These are phyloP conservation scores for Passer montanus DNA, from an alignment of 2,113 vertebrate species.

Conservation along the genomic window DNA sequence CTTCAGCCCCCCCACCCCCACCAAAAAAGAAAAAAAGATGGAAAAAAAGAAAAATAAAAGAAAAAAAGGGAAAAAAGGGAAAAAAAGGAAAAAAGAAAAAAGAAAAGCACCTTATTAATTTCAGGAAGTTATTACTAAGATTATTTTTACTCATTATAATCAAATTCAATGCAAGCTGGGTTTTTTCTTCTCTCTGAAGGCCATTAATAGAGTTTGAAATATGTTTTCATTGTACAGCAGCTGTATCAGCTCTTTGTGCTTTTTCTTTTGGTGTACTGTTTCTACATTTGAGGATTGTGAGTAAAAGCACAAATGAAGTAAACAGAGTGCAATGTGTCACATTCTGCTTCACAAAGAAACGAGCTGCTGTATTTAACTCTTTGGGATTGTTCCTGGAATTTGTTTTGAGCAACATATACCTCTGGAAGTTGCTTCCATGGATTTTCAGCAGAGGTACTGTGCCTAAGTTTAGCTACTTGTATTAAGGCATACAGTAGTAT, in stretches of 20 bases:
- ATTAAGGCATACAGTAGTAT: not conserved
- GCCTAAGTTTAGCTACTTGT: not conserved
- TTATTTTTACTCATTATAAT: not conserved
- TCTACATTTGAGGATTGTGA: not conserved
- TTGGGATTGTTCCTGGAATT: not conserved
- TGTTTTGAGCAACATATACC: not conserved
- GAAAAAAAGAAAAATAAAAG: too few relatives aligned
- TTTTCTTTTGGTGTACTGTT: not conserved
- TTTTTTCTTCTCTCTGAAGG: not conserved
- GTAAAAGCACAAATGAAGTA: not conserved
- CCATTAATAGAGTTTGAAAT: not conserved
- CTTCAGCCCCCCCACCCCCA: not conserved
- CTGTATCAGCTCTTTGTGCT: not conserved
- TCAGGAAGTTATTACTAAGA: not conserved
- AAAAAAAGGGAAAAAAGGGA: not conserved
- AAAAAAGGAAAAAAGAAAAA: rapidly evolving
- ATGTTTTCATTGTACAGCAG: not conserved
- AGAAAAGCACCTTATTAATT: not conserved
- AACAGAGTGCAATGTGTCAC: not conserved
- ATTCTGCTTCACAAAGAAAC: not conserved
- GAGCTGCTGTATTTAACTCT: not conserved
- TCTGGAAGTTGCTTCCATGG: not conserved
- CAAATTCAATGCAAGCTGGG: not conserved
- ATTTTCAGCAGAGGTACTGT: not conserved
- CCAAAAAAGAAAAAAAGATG: too few relatives aligned